Percentiles rank a stretch among this genome's conserved stretches.
Evolutionary conservation across 2,888 invertebrate genomes (phyloP).

Genomic region (Pyrochroa serraticornis): DNA sequence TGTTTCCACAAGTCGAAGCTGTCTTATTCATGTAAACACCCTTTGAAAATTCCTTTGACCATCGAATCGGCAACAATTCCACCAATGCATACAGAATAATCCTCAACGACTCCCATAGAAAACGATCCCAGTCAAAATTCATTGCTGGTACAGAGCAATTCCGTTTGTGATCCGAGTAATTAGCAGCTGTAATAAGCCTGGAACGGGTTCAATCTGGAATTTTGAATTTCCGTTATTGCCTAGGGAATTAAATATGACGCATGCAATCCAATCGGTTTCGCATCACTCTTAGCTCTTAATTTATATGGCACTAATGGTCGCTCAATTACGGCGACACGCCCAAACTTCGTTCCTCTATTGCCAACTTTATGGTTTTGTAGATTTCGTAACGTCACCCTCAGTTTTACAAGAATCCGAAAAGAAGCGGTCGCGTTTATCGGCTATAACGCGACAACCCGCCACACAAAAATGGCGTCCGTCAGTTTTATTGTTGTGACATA

Average conservation of each 20-base stretch:
- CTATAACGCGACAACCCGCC: conserved; percentile 8
- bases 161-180: no score
- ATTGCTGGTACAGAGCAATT: neutral
- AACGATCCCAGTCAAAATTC: neutral
- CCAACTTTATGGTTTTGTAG: no score
- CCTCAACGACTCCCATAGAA: neutral
- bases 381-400: neutral
- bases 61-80: neutral
- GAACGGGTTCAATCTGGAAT: no score
- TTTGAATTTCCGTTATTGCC: no score
- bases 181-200: no score
- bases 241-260: no score
- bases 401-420: conserved; percentile 15
- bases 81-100: neutral
- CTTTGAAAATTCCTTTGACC: conserved; percentile 1
- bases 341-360: no score
- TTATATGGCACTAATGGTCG: no score
- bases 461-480: conserved; percentile 32
- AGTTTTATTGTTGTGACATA: conserved; percentile 38
- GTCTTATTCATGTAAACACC: conserved; percentile 17
- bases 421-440: conserved; percentile 12
- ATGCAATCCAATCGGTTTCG: no score
- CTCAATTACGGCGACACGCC: no score
- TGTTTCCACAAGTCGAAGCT: conserved; percentile 31
- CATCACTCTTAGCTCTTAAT: no score